These are phyloP conservation scores for Aquatica leii DNA, from an alignment of 2,888 invertebrate species.

Conservation along the genomic window DNA sequence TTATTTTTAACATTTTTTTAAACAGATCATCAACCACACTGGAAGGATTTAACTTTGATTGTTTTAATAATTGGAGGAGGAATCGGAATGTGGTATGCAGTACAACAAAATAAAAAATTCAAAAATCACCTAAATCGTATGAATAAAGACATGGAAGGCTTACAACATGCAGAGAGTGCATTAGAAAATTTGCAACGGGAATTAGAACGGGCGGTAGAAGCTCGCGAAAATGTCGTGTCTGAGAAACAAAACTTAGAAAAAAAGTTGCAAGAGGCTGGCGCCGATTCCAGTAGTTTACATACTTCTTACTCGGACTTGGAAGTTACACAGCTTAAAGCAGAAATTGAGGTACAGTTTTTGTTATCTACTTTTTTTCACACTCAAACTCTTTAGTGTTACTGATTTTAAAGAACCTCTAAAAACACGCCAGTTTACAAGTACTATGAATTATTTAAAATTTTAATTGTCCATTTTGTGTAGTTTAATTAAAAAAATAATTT, in stretches of 20 bases:
- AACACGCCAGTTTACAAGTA: no score
- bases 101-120: slow-evolving; percentile 88
- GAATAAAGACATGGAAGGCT: slow-evolving; percentile 93
- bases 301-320: slow-evolving; percentile 83
- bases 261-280: slow-evolving; percentile 74
- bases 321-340: slow-evolving; percentile 81
- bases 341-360: slow-evolving; percentile 80
- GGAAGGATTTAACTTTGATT: slow-evolving; percentile 91
- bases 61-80: slow-evolving; percentile 84
- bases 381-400: no score
- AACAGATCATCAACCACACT: slow-evolving; percentile 59
- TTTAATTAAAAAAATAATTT: no score
- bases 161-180: slow-evolving; percentile 88
- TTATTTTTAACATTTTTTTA: slow-evolving; percentile 19
- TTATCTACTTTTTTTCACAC: neutral
- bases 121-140: slow-evolving; percentile 87
- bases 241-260: slow-evolving; percentile 85
- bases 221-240: slow-evolving; percentile 81
- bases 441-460: no score
- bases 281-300: slow-evolving; percentile 67
- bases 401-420: no score
- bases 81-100: slow-evolving; percentile 91
- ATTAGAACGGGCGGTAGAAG: slow-evolving; percentile 82
- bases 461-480: no score
- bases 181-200: slow-evolving; percentile 86